A percentile compares a stretch with the other conserved stretches of the same genome.
Conservation (phyloP, 2,888 invertebrate genomes). For the Saturnia pavonia region DNA sequence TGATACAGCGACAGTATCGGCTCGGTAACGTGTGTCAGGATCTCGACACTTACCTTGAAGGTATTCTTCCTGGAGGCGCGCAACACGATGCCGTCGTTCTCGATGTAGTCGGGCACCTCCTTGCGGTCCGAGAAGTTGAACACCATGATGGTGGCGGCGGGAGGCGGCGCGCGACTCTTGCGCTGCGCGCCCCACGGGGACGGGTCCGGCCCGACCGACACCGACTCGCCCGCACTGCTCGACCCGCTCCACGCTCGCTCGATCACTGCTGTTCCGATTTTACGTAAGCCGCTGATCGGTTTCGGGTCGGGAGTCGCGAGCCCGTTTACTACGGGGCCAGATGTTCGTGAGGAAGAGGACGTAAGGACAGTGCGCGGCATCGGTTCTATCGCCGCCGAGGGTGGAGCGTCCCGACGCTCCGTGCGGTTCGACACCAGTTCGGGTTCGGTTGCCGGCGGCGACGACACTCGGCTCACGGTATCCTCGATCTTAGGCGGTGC, state of each 20-base stretch:
- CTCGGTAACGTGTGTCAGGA: not conserved
- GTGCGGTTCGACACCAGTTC: slow-evolving; percentile 51
- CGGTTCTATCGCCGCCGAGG: slow-evolving; percentile 71
- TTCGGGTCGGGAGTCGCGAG: slow-evolving; percentile 33
- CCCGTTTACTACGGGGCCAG: slow-evolving; percentile 42
- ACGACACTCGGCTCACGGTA: slow-evolving; percentile 36
- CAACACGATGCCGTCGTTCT: slow-evolving; percentile 91
- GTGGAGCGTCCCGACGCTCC: slow-evolving; percentile 73
- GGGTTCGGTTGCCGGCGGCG: slow-evolving; percentile 38
- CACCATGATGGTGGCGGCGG: slow-evolving; percentile 87
- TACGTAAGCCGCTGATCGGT: slow-evolving; percentile 31
- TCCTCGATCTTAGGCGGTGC: slow-evolving; percentile 37
- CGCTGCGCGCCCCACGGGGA: slow-evolving; percentile 41
- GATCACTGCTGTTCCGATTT: slow-evolving; percentile 56
- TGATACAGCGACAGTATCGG: too few species aligned
- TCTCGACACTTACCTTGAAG: slow-evolving; percentile 85
- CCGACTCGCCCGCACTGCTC: slow-evolving; percentile 34
- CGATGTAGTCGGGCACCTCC: slow-evolving; percentile 95
- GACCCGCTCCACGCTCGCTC: slow-evolving; percentile 67
- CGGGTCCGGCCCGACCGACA: slow-evolving; percentile 34
- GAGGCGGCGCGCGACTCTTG: slow-evolving; percentile 48
- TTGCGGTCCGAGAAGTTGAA: slow-evolving; percentile 93
- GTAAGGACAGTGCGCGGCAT: slow-evolving; percentile 46
- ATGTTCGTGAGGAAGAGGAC: slow-evolving; percentile 32
- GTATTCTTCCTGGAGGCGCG: slow-evolving; percentile 84